Conservation (phyloP, 2,797 vertebrate genomes). For the Limnodromus scolopaceus region DNA sequence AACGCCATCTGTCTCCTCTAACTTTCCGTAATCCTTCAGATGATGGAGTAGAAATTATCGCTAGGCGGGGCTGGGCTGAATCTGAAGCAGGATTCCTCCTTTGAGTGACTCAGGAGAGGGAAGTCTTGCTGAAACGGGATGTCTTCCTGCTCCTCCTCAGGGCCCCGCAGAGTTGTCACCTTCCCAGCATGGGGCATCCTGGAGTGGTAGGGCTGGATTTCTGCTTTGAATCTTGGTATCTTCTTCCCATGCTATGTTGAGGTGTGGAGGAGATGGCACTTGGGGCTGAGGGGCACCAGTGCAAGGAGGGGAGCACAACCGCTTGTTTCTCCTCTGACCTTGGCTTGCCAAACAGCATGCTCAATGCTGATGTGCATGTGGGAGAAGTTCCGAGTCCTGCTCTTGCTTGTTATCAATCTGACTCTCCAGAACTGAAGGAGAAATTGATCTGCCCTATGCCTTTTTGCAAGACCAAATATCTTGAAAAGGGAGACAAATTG, state of each 20-base stretch:
- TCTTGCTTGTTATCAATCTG: not conserved
- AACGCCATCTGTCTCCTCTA: slow-evolving; percentile 58
- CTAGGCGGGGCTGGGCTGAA: not conserved
- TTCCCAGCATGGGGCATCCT: not conserved
- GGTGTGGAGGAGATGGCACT: not conserved
- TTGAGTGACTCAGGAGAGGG: not conserved
- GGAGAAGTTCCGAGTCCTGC: not conserved
- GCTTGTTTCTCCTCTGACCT: not conserved
- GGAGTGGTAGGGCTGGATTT: not conserved
- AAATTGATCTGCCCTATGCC: not conserved
- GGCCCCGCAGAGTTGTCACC: not conserved
- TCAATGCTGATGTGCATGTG: not conserved
- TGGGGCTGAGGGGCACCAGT: not conserved
- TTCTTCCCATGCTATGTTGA: not conserved
- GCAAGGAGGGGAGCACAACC: not conserved
- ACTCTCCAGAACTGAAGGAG: not conserved
- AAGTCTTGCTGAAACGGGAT: fast-evolving
- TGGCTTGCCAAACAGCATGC: not conserved
- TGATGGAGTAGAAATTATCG: slow-evolving; percentile 53
- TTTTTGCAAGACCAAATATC: not conserved
- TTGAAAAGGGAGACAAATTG: not conserved
- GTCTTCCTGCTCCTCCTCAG: not conserved
- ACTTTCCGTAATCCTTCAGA: slow-evolving; percentile 50
- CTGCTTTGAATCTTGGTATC: not conserved
- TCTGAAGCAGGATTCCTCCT: not conserved